phyloP scores from a whole-genome alignment of 2,888 invertebrate species.

The Stomorhina lunata region DNA sequence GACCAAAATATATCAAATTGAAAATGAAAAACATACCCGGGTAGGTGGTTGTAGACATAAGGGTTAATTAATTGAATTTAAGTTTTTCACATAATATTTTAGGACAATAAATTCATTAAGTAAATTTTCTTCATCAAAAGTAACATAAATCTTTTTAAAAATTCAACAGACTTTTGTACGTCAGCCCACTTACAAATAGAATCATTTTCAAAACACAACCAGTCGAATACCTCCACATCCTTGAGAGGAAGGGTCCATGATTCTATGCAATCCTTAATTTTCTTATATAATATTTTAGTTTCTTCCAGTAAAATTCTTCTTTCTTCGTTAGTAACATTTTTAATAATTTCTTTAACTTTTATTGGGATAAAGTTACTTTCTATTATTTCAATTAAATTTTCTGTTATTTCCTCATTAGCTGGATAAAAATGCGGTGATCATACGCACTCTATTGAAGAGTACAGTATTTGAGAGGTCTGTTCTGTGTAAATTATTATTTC shows the following conservation, averaged over 20 bases:
- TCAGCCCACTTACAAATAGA: conserved; percentile 17
- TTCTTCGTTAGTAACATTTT: conserved; percentile 15
- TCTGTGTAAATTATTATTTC: too few species aligned
- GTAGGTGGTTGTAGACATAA: too few species aligned
- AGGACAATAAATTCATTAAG: conserved; percentile 28
- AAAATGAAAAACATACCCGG: too few species aligned
- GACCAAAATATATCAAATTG: too few species aligned
- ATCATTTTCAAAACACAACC: conserved; percentile 33
- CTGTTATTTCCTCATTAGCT: conserved; percentile 30
- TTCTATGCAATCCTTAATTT: conserved; percentile 20
- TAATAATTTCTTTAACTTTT: conserved; percentile 35
- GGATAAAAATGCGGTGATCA: too few species aligned
- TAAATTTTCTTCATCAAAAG: conserved; percentile 34
- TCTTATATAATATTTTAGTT: conserved; percentile 11
- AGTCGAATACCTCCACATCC: conserved; percentile 27
- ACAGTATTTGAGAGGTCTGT: too few species aligned
- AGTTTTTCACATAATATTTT: conserved; percentile 35
- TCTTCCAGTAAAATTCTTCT: conserved; percentile 7
- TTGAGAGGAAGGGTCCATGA: conserved; percentile 22
- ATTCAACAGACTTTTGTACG: conserved; percentile 28
- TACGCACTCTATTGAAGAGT: too few species aligned
- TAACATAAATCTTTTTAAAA: conserved; percentile 21
- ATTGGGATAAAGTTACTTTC: conserved; percentile 24
- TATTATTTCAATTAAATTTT: conserved; percentile 34
- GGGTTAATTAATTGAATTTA: too few species aligned